These are phyloP conservation scores for Chorisops tibialis DNA, from an alignment of 2,888 invertebrate genomes.

Conservation along the genomic window DNA sequence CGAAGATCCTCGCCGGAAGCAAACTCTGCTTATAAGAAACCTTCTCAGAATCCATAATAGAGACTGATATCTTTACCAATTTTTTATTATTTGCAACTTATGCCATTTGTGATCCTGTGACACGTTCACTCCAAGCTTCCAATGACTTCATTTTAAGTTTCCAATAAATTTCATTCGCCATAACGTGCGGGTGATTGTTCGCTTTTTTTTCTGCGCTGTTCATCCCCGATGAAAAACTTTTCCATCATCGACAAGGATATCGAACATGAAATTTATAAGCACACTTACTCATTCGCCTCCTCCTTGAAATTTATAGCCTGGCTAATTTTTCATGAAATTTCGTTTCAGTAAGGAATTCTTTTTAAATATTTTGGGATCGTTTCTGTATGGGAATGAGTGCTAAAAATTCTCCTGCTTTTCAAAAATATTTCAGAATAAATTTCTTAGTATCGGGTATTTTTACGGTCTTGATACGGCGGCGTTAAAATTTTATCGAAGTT, in stretches of 20 bases:
- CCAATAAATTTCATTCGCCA: conserved; percentile 12
- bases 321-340: conserved; percentile 23
- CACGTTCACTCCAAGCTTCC: background rate
- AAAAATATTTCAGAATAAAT: background rate
- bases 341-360: background rate
- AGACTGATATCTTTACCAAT: too few species aligned
- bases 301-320: conserved; percentile 14
- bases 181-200: background rate
- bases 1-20: too few species aligned
- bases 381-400: background rate
- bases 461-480: background rate
- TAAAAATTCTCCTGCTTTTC: background rate
- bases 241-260: background rate
- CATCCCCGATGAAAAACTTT: background rate
- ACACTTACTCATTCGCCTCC: conserved; percentile 19
- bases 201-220: background rate
- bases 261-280: conserved; percentile 18
- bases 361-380: too few species aligned
- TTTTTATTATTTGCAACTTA: too few species aligned
- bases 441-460: background rate
- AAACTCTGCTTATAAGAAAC: too few species aligned
- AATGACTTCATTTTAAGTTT: conserved; percentile 10
- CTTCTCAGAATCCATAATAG: too few species aligned
- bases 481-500: conserved; percentile 9
- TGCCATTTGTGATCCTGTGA: too few species aligned